phyloP scores from a whole-genome alignment of 2,113 vertebrate species.

The Tragelaphus scriptus region DNA sequence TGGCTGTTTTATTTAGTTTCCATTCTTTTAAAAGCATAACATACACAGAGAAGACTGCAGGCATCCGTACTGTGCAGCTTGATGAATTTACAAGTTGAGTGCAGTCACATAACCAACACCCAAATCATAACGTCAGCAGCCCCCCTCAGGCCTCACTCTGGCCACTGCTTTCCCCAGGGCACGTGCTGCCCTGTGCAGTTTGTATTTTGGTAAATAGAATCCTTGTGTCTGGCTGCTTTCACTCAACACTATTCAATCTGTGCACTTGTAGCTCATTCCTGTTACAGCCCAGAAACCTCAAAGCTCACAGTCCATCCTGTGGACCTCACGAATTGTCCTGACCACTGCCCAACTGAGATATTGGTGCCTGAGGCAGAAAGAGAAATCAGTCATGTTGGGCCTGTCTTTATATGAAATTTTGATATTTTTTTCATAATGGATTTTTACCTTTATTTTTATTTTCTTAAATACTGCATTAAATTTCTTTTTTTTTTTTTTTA shows the following conservation, averaged over 20 bases:
- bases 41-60: not conserved
- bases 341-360: not conserved
- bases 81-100: not conserved
- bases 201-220: fast-evolving
- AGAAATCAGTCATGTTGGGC: too few species aligned
- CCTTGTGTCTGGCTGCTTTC: not conserved
- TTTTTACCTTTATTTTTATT: not conserved
- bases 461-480: not conserved
- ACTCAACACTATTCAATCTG: fast-evolving
- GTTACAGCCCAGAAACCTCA: fast-evolving
- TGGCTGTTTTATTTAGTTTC: not conserved
- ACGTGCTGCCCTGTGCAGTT: not conserved
- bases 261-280: not conserved
- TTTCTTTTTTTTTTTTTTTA: not conserved
- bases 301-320: not conserved
- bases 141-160: not conserved
- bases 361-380: not conserved
- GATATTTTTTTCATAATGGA: not conserved
- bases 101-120: not conserved
- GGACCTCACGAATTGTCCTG: not conserved
- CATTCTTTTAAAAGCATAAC: not conserved
- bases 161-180: not conserved
- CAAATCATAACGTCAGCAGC: fast-evolving
- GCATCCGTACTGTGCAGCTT: fast-evolving
- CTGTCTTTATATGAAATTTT: not conserved